Conservation (phyloP, 2,797 vertebrate species). For the Enteromius unitaeniatus region DNA sequence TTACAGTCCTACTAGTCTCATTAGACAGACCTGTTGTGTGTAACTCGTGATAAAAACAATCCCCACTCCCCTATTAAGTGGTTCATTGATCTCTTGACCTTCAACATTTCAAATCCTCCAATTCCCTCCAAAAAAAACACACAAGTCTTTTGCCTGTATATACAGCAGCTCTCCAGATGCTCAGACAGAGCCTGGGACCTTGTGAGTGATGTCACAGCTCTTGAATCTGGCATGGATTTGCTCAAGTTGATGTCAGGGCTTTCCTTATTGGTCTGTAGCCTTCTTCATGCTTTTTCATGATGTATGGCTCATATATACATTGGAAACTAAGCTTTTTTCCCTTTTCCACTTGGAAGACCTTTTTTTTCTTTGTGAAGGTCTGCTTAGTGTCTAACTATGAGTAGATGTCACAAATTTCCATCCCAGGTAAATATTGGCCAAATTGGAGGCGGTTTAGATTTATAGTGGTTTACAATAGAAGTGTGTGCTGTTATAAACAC, state of each 20-base stretch:
- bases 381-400: conserved; percentile 45
- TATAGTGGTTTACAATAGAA: conserved; percentile 43
- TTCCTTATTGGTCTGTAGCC: conserved; percentile 27
- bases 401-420: conserved; percentile 36
- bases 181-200: conserved; percentile 1
- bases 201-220: conserved; percentile 27
- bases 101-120: background rate
- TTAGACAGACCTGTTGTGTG: background rate
- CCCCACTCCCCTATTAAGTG: background rate
- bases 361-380: background rate
- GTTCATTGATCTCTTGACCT: background rate
- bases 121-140: background rate
- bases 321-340: conserved; percentile 6
- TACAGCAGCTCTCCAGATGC: conserved; percentile 33
- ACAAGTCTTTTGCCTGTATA: background rate
- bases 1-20: background rate
- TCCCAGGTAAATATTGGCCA: conserved; percentile 36
- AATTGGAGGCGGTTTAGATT: conserved; percentile 27
- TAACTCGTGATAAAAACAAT: background rate
- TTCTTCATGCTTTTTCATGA: conserved; percentile 19
- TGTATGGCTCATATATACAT: conserved; percentile 22
- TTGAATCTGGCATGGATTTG: conserved; percentile 25
- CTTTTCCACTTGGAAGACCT: background rate
- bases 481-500: conserved; percentile 10
- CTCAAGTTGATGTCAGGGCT: conserved; percentile 4